Conservation (phyloP, 2,797 vertebrate genomes). For the Acridotheres tristis region DNA sequence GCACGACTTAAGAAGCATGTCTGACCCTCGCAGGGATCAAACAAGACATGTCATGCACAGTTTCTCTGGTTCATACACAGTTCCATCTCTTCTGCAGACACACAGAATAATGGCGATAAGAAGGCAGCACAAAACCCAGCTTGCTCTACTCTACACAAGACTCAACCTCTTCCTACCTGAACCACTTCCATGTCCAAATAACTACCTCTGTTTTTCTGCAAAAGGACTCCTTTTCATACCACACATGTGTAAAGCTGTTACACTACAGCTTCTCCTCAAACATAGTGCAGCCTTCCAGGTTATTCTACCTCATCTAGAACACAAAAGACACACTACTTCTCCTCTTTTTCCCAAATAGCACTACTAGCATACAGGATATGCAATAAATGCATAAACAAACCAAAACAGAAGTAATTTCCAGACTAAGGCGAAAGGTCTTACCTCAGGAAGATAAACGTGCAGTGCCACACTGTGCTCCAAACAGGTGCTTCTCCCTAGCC, state of each 20-base stretch:
- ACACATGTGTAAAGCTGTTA: rapidly evolving
- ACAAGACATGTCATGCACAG: background rate
- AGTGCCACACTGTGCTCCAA: rapidly evolving
- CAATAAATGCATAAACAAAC: background rate
- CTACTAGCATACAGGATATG: background rate
- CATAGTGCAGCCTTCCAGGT: background rate
- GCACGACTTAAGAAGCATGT: no score
- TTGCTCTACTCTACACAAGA: background rate
- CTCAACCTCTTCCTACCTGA: background rate
- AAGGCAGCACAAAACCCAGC: background rate
- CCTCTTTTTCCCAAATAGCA: background rate
- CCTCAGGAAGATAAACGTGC: rapidly evolving
- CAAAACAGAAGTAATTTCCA: background rate
- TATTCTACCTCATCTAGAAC: background rate
- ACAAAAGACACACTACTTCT: background rate
- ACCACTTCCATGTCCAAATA: background rate
- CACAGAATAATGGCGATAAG: background rate
- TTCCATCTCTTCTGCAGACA: background rate
- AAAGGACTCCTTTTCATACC: background rate
- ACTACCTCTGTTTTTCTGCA: background rate
- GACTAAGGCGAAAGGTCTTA: background rate
- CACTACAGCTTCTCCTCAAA: background rate
- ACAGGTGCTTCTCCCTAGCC: background rate
- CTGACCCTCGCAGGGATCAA: background rate
- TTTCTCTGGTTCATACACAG: background rate